Base-by-base conservation (phyloP, 2,797 vertebrate species). In the Pantherophis alleghaniensis region DNA sequence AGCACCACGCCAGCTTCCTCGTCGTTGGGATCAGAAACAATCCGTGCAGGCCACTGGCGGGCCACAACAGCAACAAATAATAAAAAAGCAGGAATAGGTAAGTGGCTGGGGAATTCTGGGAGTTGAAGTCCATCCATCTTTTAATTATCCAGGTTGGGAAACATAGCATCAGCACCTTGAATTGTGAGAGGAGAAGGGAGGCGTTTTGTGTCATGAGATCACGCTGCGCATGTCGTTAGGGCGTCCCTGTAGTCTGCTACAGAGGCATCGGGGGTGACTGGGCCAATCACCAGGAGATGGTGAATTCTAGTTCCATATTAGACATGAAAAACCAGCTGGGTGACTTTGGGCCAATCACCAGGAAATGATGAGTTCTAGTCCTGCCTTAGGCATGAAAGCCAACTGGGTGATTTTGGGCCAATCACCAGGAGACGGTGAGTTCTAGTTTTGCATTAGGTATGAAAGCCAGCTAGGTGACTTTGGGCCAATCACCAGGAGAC, bases 281-380 rank as follows among this genome's bases (percentile, higher is more conserved):
- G 24, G 24, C 60, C 60, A 61, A 11, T 11, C 60, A 61, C 9
- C 24, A 61, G 60, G 60, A 61, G 60, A 26, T 0, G 0, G 1
- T 0, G 22, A 61, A 22, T 61, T 61, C 59, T 61, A 61, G 22
- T 61, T 2, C 32, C 32, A 32, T 32, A 0, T 24, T 24, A 26
- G 59, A 7, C 0, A 61, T 10, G 7, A 61, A 61, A 26, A 26
- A 0, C 60, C 22, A 0, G 3, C 22, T 61, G 22, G 22, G 0
- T 1, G 60, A 61, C 51, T 13, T 63, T 28, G 24, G 60, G 10
- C 24, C 26, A 28, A 12, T 63, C 26, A 60, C 9, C 2, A 26
- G 0, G 60, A 26, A 24, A 63, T 0, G 60, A 61, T 0, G 60
- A 61, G 24, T 61, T 61, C 59, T 24, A 60, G 59, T 60, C 20